phyloP scores from a whole-genome alignment of 2,113 vertebrate species.

The Euleptes europaea region DNA sequence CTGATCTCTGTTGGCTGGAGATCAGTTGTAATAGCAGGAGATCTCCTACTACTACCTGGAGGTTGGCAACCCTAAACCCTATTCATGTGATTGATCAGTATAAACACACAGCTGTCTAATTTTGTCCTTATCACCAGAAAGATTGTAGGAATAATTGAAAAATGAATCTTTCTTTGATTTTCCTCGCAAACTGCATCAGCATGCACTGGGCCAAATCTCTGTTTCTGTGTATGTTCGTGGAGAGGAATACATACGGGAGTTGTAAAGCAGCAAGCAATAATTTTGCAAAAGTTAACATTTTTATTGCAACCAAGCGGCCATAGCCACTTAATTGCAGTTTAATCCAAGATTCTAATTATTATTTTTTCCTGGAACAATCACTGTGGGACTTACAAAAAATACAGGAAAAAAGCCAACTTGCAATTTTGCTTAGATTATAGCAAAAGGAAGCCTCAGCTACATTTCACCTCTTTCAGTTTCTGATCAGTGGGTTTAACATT shows the following conservation, averaged over 20 bases:
- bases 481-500: neutral
- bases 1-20: too few species aligned
- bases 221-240: neutral
- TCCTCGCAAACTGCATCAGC: too few species aligned
- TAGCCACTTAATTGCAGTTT: neutral
- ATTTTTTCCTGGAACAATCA: neutral
- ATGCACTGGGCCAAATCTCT: neutral
- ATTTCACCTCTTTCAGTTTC: neutral
- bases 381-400: neutral
- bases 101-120: too few species aligned
- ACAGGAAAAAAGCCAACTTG: too few species aligned
- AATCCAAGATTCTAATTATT: neutral
- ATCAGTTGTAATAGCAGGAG: too few species aligned
- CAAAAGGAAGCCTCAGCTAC: neutral
- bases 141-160: too few species aligned
- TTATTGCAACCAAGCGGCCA: neutral
- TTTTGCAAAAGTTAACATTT: neutral
- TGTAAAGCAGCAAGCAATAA: neutral
- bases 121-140: too few species aligned
- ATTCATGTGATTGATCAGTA: too few species aligned
- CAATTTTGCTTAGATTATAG: neutral
- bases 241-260: neutral
- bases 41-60: too few species aligned
- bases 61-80: too few species aligned
- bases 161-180: too few species aligned